Evolutionary conservation across 2,797 vertebrate genomes (phyloP).

Genomic region (Hirundo rustica): DNA sequence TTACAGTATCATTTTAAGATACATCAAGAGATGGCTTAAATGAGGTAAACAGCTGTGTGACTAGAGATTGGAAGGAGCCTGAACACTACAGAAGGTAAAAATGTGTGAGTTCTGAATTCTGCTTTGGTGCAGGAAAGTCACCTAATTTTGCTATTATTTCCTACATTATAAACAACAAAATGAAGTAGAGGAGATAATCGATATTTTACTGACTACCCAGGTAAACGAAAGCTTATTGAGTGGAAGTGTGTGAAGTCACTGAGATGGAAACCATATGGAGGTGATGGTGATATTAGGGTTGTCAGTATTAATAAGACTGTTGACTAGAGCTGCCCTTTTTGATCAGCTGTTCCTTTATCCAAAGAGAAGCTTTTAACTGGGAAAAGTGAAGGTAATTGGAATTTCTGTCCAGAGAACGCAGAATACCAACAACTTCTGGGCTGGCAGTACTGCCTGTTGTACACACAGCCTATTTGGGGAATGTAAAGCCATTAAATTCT

Average conservation of each 20-base stretch:
- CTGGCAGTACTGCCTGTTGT: conserved; percentile 23
- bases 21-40: neutral
- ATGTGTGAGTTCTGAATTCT: neutral
- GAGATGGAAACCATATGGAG: neutral
- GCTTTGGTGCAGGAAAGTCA: neutral
- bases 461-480: neutral
- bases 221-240: neutral
- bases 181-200: neutral
- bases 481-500: neutral
- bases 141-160: neutral
- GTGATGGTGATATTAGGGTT: neutral
- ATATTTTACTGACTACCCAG: neutral
- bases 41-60: neutral
- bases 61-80: neutral
- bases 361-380: neutral
- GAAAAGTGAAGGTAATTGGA: neutral
- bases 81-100: neutral
- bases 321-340: neutral
- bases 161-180: neutral
- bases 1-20: neutral
- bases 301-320: neutral
- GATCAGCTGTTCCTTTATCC: conserved; percentile 3
- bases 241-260: neutral
- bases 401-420: neutral
- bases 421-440: neutral